These are phyloP conservation scores for Eleutherodactylus coqui DNA, from an alignment of 2,797 vertebrate species.

Conservation along the genomic window DNA sequence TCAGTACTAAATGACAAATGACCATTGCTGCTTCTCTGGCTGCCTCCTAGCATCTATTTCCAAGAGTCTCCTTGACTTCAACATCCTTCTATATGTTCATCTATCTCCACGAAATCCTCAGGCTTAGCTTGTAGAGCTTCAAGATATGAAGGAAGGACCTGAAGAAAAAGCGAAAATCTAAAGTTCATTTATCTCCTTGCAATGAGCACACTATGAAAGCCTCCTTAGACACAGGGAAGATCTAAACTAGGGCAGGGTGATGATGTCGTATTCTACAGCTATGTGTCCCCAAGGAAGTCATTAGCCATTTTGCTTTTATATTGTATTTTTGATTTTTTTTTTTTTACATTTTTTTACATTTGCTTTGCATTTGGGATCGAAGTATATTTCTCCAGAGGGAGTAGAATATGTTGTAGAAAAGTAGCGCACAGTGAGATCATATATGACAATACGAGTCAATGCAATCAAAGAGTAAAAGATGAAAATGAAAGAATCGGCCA, in stretches of 20 bases:
- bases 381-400: neutral
- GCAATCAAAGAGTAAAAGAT: neutral
- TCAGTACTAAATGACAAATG: neutral
- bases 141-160: neutral
- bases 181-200: neutral
- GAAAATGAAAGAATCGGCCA: no score
- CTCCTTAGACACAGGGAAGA: neutral
- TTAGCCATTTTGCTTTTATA: conserved; percentile 38
- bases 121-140: neutral
- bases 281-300: conserved; percentile 22
- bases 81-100: neutral
- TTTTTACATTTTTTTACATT: conserved; percentile 23
- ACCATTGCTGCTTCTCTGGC: neutral
- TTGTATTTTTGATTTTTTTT: neutral
- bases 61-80: conserved; percentile 13
- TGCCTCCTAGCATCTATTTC: neutral
- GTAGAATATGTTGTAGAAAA: neutral
- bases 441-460: neutral
- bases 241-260: neutral
- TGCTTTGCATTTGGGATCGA: conserved; percentile 31
- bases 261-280: neutral
- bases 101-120: neutral
- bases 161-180: neutral
- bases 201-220: neutral
- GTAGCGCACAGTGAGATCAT: neutral